Percentiles rank a stretch among this genome's conserved stretches.
These are phyloP conservation scores for Muscidifurax raptorellus DNA, from an alignment of 1,140 invertebrate species.

Conservation along the genomic window DNA sequence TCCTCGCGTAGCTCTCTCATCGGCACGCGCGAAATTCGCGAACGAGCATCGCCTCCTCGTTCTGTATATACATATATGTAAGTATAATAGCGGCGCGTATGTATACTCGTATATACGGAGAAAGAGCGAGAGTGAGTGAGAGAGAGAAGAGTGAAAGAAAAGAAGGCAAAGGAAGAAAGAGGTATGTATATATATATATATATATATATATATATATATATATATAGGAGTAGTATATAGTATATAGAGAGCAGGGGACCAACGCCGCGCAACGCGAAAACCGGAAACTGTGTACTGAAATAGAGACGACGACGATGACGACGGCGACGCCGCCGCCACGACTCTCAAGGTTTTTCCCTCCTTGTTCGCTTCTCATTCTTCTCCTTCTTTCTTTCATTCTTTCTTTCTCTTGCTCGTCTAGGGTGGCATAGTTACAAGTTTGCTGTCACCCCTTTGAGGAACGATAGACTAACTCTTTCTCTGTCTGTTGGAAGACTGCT, in stretches of 20 bases:
- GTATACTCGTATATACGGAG: too few species aligned
- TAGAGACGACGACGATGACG: conserved; percentile 58
- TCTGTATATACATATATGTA: too few species aligned
- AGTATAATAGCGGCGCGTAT: neutral
- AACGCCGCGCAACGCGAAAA: conserved; percentile 62
- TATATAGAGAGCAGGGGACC: too few species aligned
- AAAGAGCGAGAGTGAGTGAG: neutral
- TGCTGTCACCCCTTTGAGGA: conserved; percentile 8
- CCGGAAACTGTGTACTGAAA: conserved; percentile 67
- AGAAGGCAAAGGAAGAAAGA: conserved; percentile 23
- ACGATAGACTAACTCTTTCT: conserved; percentile 15
- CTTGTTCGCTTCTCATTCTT: conserved; percentile 57
- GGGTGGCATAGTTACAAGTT: conserved; percentile 32
- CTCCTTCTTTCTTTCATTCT: conserved; percentile 59
- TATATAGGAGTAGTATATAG: too few species aligned
- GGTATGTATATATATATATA: too few species aligned
- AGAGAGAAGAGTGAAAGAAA: neutral
- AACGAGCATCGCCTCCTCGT: neutral
- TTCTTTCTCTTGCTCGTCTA: conserved; percentile 55
- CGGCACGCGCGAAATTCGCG: conserved; percentile 24
- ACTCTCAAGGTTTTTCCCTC: conserved; percentile 62
- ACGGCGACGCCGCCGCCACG: neutral
- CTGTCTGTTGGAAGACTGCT: too few species aligned
- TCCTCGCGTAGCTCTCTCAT: neutral
- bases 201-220: too few species aligned